Evolutionary conservation across 2,888 invertebrate species (phyloP).

Genomic region (Lucinisca nassula): DNA sequence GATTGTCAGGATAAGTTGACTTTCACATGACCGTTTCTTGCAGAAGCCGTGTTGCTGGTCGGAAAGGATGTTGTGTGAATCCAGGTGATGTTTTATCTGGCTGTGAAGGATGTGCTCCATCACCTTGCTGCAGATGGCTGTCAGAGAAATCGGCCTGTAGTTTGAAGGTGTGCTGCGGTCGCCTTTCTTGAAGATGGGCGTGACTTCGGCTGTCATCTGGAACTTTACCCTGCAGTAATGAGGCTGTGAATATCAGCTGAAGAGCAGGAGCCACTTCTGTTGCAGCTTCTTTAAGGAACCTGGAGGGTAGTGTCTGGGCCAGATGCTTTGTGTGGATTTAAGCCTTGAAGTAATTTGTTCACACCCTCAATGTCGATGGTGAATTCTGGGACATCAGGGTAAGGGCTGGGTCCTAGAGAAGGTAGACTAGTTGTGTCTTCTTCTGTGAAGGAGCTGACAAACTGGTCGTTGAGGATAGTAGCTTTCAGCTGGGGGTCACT

Average conservation of each 20-base stretch:
- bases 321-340: slow-evolving; percentile 43
- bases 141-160: slow-evolving; percentile 66
- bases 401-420: no score
- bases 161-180: slow-evolving; percentile 48
- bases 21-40: slow-evolving; percentile 45
- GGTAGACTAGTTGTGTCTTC: no score
- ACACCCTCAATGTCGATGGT: no score
- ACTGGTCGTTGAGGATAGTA: not conserved
- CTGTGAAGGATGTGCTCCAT: slow-evolving; percentile 58
- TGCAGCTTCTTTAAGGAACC: slow-evolving; percentile 51
- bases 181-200: slow-evolving; percentile 63
- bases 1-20: slow-evolving; percentile 46
- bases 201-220: slow-evolving; percentile 53
- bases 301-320: slow-evolving; percentile 34
- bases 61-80: slow-evolving; percentile 41
- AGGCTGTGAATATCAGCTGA: slow-evolving; percentile 40
- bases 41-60: slow-evolving; percentile 61
- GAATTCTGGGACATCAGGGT: no score
- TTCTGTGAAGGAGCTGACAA: not conserved
- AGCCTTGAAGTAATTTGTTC: slow-evolving; percentile 14
- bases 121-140: slow-evolving; percentile 53
- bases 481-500: not conserved
- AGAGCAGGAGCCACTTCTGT: slow-evolving; percentile 40
- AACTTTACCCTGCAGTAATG: slow-evolving; percentile 23
- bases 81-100: slow-evolving; percentile 44